Base-by-base conservation (phyloP, 2,113 vertebrate genomes). In the Larimichthys crocea region DNA sequence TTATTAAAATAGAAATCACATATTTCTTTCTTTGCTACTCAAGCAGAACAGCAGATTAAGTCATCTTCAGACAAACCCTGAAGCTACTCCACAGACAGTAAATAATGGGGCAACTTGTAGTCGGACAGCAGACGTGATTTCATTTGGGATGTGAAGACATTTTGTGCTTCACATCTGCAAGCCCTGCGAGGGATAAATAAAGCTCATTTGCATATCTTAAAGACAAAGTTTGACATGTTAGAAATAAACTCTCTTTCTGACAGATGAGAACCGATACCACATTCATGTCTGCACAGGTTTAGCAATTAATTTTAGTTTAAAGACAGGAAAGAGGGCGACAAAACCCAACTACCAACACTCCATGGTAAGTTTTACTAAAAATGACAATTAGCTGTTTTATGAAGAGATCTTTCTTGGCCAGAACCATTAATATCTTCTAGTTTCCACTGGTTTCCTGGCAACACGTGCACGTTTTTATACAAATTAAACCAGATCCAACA, bases 31-130 rank as follows among this genome's bases (percentile, higher is more conserved):
- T 22, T 63, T 79, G 26, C 17, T 69, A 2, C 29, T 57, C 19
- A 4, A 63, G 78, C 26, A 7, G 56, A 60, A 59, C 10, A 19
- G 63, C 61, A 29, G 42, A 69, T 56, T 62, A 69, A 52, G 53
- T 70, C 72, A 40, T 83, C 57, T 35, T n/a, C 67, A 40, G 50
- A 64, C 26, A 49, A 76, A 77, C 52, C 57, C 56, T 10, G 24
- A 42, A 68, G 52, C 74, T 72, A 78, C 52, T 79, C 46, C 17
- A 15, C 7, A n/a, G 44, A 46, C 14, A n/a, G 70, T 53, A 52
- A 73, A 56, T 62, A 57, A 70, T 46, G 19, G 52, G 74, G 19
- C 17, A 22, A 74, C 26, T 71, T 35, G 6, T 6, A 68, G 55
- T 17, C 16, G 0, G 12, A 20, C 20, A 35, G 19, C 62, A 57